These are phyloP conservation scores for Anarrhichthys ocellatus DNA, from an alignment of 2,113 vertebrate genomes.

Conservation along the genomic window DNA sequence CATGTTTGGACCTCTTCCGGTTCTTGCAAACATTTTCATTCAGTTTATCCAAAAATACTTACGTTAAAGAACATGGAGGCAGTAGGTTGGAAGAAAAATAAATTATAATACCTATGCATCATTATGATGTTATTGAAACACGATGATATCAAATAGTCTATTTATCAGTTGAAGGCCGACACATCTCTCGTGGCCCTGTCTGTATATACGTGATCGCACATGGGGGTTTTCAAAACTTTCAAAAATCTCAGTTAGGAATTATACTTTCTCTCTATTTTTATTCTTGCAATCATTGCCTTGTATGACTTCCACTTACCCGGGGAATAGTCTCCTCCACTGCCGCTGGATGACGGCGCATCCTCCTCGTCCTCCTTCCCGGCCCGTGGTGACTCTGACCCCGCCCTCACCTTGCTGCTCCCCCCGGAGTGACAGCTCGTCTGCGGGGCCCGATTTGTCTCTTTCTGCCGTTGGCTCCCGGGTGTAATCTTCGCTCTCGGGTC, in stretches of 20 bases:
- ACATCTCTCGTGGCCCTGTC: too few species aligned
- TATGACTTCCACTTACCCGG: conserved; percentile 85
- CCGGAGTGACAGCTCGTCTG: conserved; percentile 19
- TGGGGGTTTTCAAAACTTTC: too few species aligned
- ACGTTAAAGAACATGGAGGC: not conserved
- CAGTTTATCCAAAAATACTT: not conserved
- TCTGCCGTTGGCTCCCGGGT: conserved; percentile 81
- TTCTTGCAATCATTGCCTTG: too few species aligned
- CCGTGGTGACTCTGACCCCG: conserved; percentile 86
- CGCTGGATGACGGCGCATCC: conserved; percentile 89
- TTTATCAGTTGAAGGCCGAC: not conserved
- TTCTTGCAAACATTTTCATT: not conserved
- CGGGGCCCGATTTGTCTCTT: conserved; percentile 27
- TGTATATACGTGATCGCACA: too few species aligned
- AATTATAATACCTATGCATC: not conserved
- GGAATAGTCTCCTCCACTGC: conserved; percentile 89
- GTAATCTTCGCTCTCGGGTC: conserved; percentile 78
- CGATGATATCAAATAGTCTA: not conserved
- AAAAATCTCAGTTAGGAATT: too few species aligned
- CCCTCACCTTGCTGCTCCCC: conserved; percentile 83
- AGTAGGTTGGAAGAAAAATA: not conserved
- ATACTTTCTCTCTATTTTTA: too few species aligned
- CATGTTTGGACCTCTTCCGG: not conserved
- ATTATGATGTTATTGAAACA: not conserved
- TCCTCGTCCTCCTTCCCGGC: conserved; percentile 85